These are phyloP conservation scores for Discoglossus pictus DNA, from an alignment of 2,797 vertebrate species.

Conservation along the genomic window DNA sequence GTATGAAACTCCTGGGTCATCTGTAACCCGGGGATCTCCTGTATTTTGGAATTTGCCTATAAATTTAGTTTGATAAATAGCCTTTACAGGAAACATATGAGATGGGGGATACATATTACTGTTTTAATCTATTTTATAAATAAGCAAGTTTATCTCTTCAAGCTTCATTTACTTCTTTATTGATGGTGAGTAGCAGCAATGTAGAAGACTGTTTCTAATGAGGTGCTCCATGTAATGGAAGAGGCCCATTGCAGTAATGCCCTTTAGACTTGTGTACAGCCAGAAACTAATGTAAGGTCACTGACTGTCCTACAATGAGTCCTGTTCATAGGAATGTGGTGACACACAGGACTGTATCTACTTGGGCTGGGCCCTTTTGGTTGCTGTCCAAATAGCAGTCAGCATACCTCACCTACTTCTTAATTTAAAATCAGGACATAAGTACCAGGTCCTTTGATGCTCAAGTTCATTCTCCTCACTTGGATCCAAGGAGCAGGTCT, in stretches of 20 bases:
- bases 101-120: background rate
- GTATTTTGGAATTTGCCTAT: no score
- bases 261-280: background rate
- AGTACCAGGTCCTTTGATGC: constrained; percentile 2
- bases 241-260: background rate
- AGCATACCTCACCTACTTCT: constrained; percentile 37
- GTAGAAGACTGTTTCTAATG: constrained; percentile 11
- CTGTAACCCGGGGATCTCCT: no score
- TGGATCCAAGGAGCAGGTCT: constrained; percentile 30
- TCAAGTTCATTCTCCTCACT: constrained; percentile 8
- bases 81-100: no score
- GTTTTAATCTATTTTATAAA: background rate
- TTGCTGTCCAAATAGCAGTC: constrained; percentile 41
- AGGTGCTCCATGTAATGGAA: background rate
- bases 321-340: constrained; percentile 35
- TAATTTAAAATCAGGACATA: constrained; percentile 21
- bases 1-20: no score
- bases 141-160: constrained; percentile 26
- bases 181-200: no score
- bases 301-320: constrained; percentile 4
- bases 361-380: constrained; percentile 38
- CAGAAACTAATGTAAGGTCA: constrained; percentile 16
- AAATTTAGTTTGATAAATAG: no score
- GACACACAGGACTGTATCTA: constrained; percentile 29
- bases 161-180: no score